Evolutionary conservation across 2,113 vertebrate species (phyloP), one percentile per base, ranked within the genome.

Genomic region (Panthera uncia): DNA sequence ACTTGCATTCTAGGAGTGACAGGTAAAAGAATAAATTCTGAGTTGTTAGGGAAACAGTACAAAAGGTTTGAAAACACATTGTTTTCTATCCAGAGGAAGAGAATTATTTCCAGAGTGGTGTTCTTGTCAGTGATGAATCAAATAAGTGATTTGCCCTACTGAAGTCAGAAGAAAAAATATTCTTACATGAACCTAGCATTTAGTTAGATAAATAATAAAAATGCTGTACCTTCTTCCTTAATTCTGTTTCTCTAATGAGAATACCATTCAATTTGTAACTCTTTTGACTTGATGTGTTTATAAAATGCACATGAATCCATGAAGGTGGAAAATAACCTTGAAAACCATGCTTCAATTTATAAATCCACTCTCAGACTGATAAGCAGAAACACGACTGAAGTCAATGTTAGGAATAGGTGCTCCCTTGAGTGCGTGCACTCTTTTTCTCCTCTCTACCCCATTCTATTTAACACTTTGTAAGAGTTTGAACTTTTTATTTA

Each of bases 1-100:
- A 66, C 69, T 91, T 94, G 69, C 21, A 90, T 96, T 57, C 69
- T 92, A 89, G 45, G 16, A 88, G 19, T 97, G 95, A 96, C 80
- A 97, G 76, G 66, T 76, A 73, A 94, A 95, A 97, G 16, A 97
- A 98, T 96, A 97, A 95, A 93, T 96, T 96, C 92, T 66, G 45
- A 50, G 79, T 92, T 98, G 80, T 97, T 98, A 96, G 66, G 81
- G 73, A 97, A 96, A 96, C 69, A 82, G 31, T 65, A 95, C 65
- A 91, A 85, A 85, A 94, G 65, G 10, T 82, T 94, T 79, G 87
- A 94, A 98, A 96, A 97, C 45, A 82, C 36, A 84, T 78, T 36
- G 45, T 25, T 85, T 36, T 94, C 57, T 94, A 78, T 92, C 84
- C 18, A 52, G 74, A 96, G 27, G 21, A 95, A 94, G 31, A 78